Evolutionary conservation across 2,888 invertebrate species (phyloP), one percentile per base, ranked within the genome.

Genomic region (Lasioglossum leucozonium): DNA sequence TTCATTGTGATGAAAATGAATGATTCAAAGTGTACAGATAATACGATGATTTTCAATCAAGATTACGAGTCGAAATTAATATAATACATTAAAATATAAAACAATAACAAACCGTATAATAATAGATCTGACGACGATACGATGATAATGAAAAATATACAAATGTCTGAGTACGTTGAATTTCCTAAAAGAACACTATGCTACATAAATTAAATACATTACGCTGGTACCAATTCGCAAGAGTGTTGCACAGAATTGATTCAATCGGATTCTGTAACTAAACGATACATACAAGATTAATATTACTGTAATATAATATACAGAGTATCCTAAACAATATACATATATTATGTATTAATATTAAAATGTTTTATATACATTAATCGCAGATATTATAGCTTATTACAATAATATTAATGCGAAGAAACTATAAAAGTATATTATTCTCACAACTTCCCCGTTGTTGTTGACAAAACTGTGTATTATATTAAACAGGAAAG

Each of bases 21-120:
- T n/a, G 44, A 71, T 81, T 30, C 22, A 51, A 79, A 11, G 16
- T 67, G 55, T 55, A 58, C 42, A 26, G 44, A n/a, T 30, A 51
- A 47, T 30, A 69, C 22, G 30, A 40, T 62, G 2, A 37, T 47
- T 76, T 10, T n/a, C 26, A 5, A 51, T 69, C 34, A 22, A n/a
- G 40, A 69, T 34, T n/a, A 67, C 40, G 42, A 34, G 40, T 62
- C 44, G 40, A 42, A 77, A 67, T 67, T 34, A 77, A 34, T 81
- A 84, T 76, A 13, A 58, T 84, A 86, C 81, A 78, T 76, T 73
- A 62, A 76, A 73, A 86, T 78, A 81, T 76, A 85, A 86, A 86
- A 73, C 75, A 74, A 73, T 77, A 86, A 85, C 73, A 84, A 84
- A 47, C 74, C 51, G 8, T 58, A n/a, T n/a, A 62, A 30, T 40